Base-by-base conservation (phyloP, 2,797 vertebrate species). In the Distichodus sexfasciatus region DNA sequence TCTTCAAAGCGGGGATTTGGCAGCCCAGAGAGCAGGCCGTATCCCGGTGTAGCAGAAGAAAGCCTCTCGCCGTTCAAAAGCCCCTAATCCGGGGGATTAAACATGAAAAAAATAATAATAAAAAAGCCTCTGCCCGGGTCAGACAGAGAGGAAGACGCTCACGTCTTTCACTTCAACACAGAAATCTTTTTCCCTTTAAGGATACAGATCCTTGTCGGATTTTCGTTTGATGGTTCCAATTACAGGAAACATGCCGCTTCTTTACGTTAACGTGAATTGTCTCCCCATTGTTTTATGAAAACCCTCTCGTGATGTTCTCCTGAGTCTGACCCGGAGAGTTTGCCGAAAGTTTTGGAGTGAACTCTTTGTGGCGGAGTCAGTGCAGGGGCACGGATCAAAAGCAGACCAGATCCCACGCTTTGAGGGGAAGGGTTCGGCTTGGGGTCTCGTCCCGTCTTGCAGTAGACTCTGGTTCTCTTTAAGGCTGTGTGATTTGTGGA, bases 1-100 rank as follows among this genome's bases (percentile, higher is more conserved):
- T 85, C 88, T 87, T 91, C 86, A 90, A 90, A 91, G 77, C 64
- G 19, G 29, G 72, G 85, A 80, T 87, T 86, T 85, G 75, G 62
- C 73, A 23, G 66, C 77, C 73, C 73, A 23, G 79, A 77, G 76
- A 72, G 67, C 63, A 62, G 72, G 74, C 68, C 57, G 74, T 71
- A 79, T 79, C 80, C 71, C 80, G 10, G 76, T 58, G 80, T 77
- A 74, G 80, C 71, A 74, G 74, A 76, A 79, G 79, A 79, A 75
- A 66, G 69, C 72, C 71, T 76, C 81, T 81, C 60, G 43, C 75
- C 62, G 75, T 83, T 87, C 86, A 86, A 86, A 65, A 89, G 85
- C 68, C 66, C 36, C 64, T 89, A 89, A 91, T 89, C 89, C 83
- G 65, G 21, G 29, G 85, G 83, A 81, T 91, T 89, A 84, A 75